Conservation (phyloP, 2,888 invertebrate genomes). For the Neoitamus cyanurus region DNA sequence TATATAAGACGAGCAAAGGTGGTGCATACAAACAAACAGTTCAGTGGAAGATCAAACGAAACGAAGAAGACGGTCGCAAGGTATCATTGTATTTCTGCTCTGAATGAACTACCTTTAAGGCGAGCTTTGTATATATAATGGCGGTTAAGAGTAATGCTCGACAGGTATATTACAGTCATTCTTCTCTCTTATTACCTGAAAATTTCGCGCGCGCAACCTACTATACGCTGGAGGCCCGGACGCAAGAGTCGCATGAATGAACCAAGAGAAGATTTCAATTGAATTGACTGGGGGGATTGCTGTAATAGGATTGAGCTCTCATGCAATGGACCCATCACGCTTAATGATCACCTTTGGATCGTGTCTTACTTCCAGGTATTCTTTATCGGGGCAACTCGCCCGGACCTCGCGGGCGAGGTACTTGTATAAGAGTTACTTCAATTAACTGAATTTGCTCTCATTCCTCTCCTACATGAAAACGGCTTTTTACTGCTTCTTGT, state of each 20-base stretch:
- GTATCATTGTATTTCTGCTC: conserved; percentile 44
- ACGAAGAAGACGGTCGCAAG: conserved; percentile 25
- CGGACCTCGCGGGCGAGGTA: neutral
- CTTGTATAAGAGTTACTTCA: conserved; percentile 25
- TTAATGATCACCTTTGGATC: conserved; percentile 36
- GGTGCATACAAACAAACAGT: conserved; percentile 36
- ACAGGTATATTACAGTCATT: conserved; percentile 25
- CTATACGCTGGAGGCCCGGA: neutral
- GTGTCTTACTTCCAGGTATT: conserved; percentile 41
- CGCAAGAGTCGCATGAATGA: conserved; percentile 33
- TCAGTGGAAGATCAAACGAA: conserved; percentile 37
- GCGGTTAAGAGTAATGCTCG: conserved; percentile 29
- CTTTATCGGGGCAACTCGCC: neutral
- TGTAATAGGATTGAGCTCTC: conserved; percentile 28
- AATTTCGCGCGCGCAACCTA: conserved; percentile 16
- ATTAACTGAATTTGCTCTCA: conserved; percentile 29
- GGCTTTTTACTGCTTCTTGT: conserved; percentile 15
- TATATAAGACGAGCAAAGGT: conserved; percentile 44
- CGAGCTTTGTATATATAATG: conserved; percentile 42
- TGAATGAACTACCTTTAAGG: conserved; percentile 42
- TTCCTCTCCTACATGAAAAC: conserved; percentile 37
- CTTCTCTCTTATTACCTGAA: conserved; percentile 25
- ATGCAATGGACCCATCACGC: conserved; percentile 31
- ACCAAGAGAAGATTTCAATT: conserved; percentile 24
- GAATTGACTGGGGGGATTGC: neutral